phyloP scores from a whole-genome alignment of 2,113 vertebrate genomes.

The Percopsis transmontana region DNA sequence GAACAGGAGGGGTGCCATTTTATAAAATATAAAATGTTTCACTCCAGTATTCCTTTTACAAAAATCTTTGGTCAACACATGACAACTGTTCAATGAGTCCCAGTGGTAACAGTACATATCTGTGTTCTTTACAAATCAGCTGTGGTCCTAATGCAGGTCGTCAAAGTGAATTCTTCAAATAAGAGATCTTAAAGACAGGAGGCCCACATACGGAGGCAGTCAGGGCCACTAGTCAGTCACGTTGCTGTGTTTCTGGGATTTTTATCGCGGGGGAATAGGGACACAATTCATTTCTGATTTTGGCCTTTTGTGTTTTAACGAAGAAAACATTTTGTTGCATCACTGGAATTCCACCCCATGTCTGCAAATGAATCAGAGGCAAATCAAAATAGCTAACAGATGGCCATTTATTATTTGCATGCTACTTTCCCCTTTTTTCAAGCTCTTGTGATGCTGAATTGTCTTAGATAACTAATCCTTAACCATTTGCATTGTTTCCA shows the following conservation, averaged over 20 bases:
- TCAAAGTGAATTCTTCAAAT: constrained; percentile 24
- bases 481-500: not conserved
- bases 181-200: constrained; percentile 9
- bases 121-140: constrained; percentile 40
- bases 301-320: not conserved
- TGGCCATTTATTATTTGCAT: not conserved
- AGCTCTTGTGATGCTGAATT: not conserved
- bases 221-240: constrained; percentile 6
- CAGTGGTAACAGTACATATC: not conserved
- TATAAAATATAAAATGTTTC: no score
- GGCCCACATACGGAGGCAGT: constrained; percentile 10
- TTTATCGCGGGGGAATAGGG: not conserved
- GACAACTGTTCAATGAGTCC: constrained; percentile 24
- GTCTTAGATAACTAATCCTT: constrained; percentile 12
- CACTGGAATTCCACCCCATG: not conserved
- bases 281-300: not conserved
- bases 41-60: no score
- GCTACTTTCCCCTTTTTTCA: not conserved
- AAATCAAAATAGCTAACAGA: constrained; percentile 36
- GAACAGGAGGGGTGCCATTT: no score
- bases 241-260: not conserved
- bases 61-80: not conserved
- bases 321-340: constrained; percentile 3
- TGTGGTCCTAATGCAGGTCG: constrained; percentile 28
- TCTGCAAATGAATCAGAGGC: not conserved